A percentile compares a stretch with the other conserved stretches of the same genome.
Evolutionary conservation across 2,797 vertebrate genomes (phyloP).

Genomic region (Anas capensis): DNA sequence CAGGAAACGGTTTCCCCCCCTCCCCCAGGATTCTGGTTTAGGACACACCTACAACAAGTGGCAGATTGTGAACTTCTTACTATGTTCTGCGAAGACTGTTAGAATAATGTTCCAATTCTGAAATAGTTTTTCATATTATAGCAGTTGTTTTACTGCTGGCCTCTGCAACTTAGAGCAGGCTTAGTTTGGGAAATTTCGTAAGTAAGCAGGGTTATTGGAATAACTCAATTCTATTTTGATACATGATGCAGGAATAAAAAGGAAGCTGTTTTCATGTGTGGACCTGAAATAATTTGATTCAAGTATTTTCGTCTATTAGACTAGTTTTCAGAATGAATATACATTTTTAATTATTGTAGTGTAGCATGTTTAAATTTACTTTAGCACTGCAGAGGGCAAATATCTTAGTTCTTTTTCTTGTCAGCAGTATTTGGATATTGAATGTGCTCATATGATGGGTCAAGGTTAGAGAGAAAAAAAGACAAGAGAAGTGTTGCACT

Average conservation of each 20-base stretch:
- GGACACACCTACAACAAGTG: background rate
- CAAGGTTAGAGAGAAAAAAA: background rate
- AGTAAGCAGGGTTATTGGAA: background rate
- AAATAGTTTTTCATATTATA: background rate
- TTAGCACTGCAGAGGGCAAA: background rate
- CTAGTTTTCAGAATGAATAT: background rate
- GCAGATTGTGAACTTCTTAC: background rate
- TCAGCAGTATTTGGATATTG: background rate
- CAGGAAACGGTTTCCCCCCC: background rate
- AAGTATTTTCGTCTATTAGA: background rate
- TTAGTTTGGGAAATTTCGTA: background rate
- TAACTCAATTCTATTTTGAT: background rate
- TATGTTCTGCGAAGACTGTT: background rate
- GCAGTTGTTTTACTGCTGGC: background rate
- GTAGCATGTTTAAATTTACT: background rate
- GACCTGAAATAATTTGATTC: background rate
- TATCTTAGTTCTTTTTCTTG: background rate
- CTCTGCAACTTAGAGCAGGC: background rate
- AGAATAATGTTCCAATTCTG: background rate
- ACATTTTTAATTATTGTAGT: background rate
- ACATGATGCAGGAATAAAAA: background rate
- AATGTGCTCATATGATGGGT: background rate
- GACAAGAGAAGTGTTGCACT: background rate
- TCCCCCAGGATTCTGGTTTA: background rate
- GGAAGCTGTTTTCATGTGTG: background rate